Evolutionary conservation across 1,140 invertebrate species (phyloP), one percentile per base, ranked within the genome.

Genomic region (Mactra quadrangularis): DNA sequence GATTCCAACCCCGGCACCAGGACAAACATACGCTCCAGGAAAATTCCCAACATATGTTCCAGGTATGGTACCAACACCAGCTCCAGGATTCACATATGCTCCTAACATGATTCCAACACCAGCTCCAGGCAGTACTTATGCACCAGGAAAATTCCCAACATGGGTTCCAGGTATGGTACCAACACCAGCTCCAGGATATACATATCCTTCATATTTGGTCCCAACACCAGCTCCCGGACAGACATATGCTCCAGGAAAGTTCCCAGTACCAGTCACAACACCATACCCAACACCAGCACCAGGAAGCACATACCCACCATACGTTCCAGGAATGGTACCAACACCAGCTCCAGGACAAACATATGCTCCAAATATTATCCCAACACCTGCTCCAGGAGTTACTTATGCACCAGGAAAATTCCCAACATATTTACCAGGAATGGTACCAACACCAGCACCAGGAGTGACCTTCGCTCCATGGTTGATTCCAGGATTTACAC

Each of bases 221-320:
- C 86, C 84, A 52, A 85, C 83, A 72, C 83, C 86, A 17, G 76
- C 76, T 31, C 76, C 88, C 41, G 82, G 85, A 41, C 53, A 82
- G 52, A 87, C 88, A 50, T 87, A 87, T 72, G 85, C 85, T 22
- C 86, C 88, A 71, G 68, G 70, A 41, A 52, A 84, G 11, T 77
- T 81, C 70, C 87, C 86, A 77, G 68, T 82, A 57, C 47, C 38
- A 31, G 66, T 66, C 11, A 82, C 86, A 22, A 68, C 53, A 22
- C 35, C 70, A 31, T 55, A 31, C 31, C 81, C 82, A 27, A 86
- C 85, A 25, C 82, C 81, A 55, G 82, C 82, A 22, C 87, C 87
- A 57, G 85, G 84, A 19, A 47, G 71, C 29, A 68, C 64, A 52
- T 68, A 68, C 19, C 60, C 22, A 85, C 84, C 22, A 82, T 87